phyloP scores from a whole-genome alignment of 2,113 vertebrate genomes.

The Aramus guarauna region DNA sequence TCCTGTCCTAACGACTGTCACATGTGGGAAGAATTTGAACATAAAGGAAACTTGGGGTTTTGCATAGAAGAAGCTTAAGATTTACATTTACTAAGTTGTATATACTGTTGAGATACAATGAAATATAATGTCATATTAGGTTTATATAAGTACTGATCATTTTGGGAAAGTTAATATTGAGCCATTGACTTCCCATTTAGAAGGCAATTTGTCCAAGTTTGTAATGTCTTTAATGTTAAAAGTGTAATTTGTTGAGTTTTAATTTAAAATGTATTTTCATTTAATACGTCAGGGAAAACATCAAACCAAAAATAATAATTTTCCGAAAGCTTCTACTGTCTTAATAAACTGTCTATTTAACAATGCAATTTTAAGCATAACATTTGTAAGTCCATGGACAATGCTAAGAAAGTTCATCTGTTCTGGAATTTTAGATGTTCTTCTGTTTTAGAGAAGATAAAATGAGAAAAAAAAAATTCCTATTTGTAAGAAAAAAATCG shows the following conservation, averaged over 20 bases:
- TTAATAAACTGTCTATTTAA: background rate
- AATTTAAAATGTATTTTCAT: background rate
- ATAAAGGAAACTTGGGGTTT: background rate
- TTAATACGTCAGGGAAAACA: background rate
- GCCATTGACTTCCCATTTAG: background rate
- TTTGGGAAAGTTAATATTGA: background rate
- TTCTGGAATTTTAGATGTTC: background rate
- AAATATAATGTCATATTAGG: background rate
- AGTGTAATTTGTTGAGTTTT: background rate
- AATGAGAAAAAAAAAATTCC: fast-evolving
- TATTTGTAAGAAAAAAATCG: background rate
- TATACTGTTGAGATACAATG: background rate
- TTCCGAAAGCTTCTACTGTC: background rate
- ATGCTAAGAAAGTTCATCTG: background rate
- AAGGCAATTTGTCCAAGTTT: background rate
- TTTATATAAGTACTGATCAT: background rate
- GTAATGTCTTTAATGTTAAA: background rate
- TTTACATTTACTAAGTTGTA: background rate
- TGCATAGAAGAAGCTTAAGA: background rate
- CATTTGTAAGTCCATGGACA: background rate
- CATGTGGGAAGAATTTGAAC: background rate
- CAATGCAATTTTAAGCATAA: background rate
- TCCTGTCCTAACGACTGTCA: background rate
- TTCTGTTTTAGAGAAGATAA: background rate
- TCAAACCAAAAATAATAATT: fast-evolving